These are phyloP conservation scores for Collichthys lucidus DNA, from an alignment of 2,113 vertebrate species.

Conservation along the genomic window DNA sequence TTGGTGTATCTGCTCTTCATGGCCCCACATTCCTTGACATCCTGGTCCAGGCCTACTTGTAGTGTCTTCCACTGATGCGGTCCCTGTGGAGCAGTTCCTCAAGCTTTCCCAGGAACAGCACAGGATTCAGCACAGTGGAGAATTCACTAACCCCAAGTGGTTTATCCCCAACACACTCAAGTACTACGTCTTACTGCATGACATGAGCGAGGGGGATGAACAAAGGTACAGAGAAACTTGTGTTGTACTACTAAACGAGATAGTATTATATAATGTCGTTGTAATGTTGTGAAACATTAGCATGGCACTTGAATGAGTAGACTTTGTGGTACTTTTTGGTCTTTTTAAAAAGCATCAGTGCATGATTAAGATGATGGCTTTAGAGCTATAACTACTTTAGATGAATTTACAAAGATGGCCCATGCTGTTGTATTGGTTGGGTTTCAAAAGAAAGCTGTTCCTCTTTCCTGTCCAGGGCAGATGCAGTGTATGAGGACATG, in stretches of 20 bases:
- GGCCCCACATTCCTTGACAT: slow-evolving; percentile 57
- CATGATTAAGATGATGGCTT: not conserved
- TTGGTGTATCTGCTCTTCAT: not conserved
- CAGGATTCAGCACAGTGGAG: slow-evolving; percentile 95
- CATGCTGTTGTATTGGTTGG: not conserved
- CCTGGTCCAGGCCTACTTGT: slow-evolving; percentile 91
- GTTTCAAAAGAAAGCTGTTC: not conserved
- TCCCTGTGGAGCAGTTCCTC: slow-evolving; percentile 94
- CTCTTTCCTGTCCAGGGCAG: slow-evolving; percentile 85
- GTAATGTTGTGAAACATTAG: not conserved
- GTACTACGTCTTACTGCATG: slow-evolving; percentile 96
- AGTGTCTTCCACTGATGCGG: slow-evolving; percentile 91
- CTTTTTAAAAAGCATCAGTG: not conserved
- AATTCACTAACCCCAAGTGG: slow-evolving; percentile 95
- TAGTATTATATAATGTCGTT: not conserved
- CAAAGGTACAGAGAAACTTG: slow-evolving; percentile 85
- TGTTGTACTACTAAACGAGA: not conserved
- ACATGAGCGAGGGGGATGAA: slow-evolving; percentile 91
- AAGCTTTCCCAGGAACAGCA: slow-evolving; percentile 98
- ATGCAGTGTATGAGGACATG: slow-evolving; percentile 96
- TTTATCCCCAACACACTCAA: slow-evolving; percentile 99
- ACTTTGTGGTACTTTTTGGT: not conserved
- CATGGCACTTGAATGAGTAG: not conserved
- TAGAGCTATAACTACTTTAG: not conserved
- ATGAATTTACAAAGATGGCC: not conserved